Evolutionary conservation across 92 coral and sea anemone genomes (phyloP), one percentile per base, ranked within the genome.

Genomic region (Desmophyllum pertusum): DNA sequence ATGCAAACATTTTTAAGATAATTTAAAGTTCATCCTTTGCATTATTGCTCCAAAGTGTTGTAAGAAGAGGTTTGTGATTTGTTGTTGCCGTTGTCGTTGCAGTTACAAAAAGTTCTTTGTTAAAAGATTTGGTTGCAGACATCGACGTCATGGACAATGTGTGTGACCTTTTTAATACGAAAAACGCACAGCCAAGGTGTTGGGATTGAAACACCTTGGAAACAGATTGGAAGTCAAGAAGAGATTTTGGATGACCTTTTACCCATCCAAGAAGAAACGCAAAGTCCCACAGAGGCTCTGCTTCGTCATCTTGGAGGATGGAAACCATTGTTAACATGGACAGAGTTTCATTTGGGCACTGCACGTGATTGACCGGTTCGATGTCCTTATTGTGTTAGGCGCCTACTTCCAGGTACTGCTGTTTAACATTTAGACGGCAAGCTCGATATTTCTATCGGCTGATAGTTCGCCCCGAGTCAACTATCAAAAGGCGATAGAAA

Each of bases 211-310:
- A 61, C 73, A 75, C 31, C 75, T 83, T 10, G 87, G 87, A 2
- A 46, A 0, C 36, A 27, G 51, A 42, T 43, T 73, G 2, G 33
- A 36, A 4, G 42, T 83, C 27, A 66, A 74, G 72, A 83, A 35
- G 81, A 74, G 29, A 75, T 11, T 62, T 59, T 83, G 39, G 87
- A 83, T 65, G 81, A 61, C 55, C 70, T 83, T 42, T 74, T 79
- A 29, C 64, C 81, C 2, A 23, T 40, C 23, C 45, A 55, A 30
- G 63, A 39, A 42, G 74, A 51, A 38, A 42, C 38, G 15, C 35
- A 23, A 31, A 40, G 87, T 63, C 87, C 87, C 39, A 83, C 87
- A 35, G 87, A 83, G 75, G 81, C 73, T 5, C 74, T 83, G 73
- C 46, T 83, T 65, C 62, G 39, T 0, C 65, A 61, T 50, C 81